Conservation (phyloP, 2,797 vertebrate species). For the Coreius guichenoti region DNA sequence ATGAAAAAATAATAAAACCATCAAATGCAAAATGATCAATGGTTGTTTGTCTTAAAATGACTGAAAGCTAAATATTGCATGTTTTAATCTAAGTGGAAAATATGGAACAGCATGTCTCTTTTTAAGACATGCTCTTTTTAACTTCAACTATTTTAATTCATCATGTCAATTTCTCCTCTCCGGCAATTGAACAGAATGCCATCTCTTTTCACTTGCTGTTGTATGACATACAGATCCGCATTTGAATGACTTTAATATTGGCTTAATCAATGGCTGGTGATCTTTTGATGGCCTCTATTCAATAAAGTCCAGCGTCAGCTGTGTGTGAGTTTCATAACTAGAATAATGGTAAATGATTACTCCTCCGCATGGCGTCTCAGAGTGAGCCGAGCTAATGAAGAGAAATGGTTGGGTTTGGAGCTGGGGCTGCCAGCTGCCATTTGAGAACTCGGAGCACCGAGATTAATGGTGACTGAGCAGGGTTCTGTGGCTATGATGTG, state of each 20-base stretch:
- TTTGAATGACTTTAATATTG: constrained; percentile 98
- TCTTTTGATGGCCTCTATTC: constrained; percentile 96
- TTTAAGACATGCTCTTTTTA: constrained; percentile 35
- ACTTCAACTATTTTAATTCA: constrained; percentile 64
- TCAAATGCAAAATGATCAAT: constrained; percentile 48
- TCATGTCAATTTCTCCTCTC: constrained; percentile 64
- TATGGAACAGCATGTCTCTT: constrained; percentile 24
- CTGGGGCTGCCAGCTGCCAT: constrained; percentile 83
- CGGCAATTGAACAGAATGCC: constrained; percentile 77
- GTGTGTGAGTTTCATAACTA: constrained; percentile 89
- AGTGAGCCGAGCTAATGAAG: constrained; percentile 83
- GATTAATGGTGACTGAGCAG: constrained; percentile 82
- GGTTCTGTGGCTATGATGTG: constrained; percentile 80
- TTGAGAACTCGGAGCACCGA: constrained; percentile 77
- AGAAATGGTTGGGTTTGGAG: constrained; percentile 81
- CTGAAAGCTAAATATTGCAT: constrained; percentile 37
- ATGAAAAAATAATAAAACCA: constrained; percentile 51
- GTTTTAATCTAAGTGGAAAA: constrained; percentile 21
- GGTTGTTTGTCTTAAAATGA: constrained; percentile 41
- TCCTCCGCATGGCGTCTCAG: constrained; percentile 79
- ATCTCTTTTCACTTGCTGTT: constrained; percentile 85
- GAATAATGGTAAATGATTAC: constrained; percentile 89
- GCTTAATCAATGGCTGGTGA: constrained; percentile 97
- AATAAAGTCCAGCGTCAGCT: constrained; percentile 90
- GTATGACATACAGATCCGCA: constrained; percentile 96